Evolutionary conservation across 2,113 vertebrate species (phyloP).

Genomic region (Manacus vitellinus): DNA sequence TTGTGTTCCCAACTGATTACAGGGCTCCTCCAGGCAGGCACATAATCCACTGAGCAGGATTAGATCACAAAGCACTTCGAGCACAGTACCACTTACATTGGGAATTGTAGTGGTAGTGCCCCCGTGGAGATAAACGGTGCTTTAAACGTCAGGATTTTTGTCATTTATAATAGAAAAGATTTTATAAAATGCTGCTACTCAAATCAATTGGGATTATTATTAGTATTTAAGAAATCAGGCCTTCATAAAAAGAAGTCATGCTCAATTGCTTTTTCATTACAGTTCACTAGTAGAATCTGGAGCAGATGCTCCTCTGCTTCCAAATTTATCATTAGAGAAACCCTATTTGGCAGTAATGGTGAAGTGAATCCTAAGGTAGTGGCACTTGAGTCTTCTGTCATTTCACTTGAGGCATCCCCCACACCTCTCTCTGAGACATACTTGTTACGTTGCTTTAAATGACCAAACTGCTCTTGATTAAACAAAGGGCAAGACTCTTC

Average conservation of each 20-base stretch:
- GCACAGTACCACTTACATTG: neutral
- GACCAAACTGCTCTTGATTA: neutral
- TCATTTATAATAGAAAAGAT: neutral
- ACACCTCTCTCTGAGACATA: neutral
- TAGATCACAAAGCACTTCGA: neutral
- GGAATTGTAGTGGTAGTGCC: neutral
- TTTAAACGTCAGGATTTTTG: neutral
- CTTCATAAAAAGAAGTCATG: neutral
- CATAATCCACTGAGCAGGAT: slow-evolving; percentile 4
- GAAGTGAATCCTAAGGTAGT: neutral
- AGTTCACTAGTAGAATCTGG: neutral
- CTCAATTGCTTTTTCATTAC: neutral
- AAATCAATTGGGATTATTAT: neutral
- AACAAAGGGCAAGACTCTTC: neutral
- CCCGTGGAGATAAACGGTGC: neutral
- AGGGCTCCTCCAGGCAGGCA: neutral
- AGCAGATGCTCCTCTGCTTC: neutral
- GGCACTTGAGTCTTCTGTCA: neutral
- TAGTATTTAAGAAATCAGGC: neutral
- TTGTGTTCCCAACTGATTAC: neutral
- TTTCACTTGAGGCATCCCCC: neutral
- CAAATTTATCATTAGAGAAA: neutral
- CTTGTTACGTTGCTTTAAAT: neutral
- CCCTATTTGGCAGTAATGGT: neutral
- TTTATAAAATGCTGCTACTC: neutral